These are phyloP conservation scores for Caenorhabditis parvicauda DNA, from an alignment of 2,888 invertebrate species.

Conservation along the genomic window DNA sequence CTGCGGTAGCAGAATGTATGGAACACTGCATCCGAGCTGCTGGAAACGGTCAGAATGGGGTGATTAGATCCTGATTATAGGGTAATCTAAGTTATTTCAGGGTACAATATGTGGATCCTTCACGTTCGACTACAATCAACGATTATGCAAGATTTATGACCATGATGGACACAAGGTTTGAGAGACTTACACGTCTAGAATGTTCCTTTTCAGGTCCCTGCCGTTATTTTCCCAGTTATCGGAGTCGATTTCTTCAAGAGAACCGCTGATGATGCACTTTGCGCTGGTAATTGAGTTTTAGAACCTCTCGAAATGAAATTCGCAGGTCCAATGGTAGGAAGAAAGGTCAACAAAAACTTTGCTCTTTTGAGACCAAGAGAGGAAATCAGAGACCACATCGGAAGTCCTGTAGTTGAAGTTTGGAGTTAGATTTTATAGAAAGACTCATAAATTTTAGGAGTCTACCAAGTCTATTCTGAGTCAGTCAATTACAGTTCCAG, in stretches of 20 bases:
- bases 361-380: too few relatives aligned
- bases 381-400: too few relatives aligned
- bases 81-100: constrained; percentile 11
- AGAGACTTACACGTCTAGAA: not conserved
- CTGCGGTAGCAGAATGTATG: constrained; percentile 49
- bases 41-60: constrained; percentile 31
- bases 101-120: constrained; percentile 49
- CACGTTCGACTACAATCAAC: constrained; percentile 52
- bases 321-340: constrained; percentile 20
- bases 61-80: not conserved
- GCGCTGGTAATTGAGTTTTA: constrained; percentile 39
- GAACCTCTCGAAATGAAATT: not conserved
- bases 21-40: constrained; percentile 40
- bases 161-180: constrained; percentile 49
- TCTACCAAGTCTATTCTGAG: too few relatives aligned
- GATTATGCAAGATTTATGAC: constrained; percentile 54
- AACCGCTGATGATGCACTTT: constrained; percentile 47
- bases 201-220: constrained; percentile 37
- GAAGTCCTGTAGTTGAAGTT: too few relatives aligned
- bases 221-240: constrained; percentile 56
- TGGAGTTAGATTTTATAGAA: too few relatives aligned
- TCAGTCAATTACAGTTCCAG: too few relatives aligned
- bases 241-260: constrained; percentile 52
- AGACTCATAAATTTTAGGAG: too few relatives aligned
- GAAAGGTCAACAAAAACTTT: constrained; percentile 22